A percentile compares a stretch with the other conserved stretches of the same genome.
Evolutionary conservation across 2,113 vertebrate genomes (phyloP).

Genomic region (Oenanthe melanoleuca): DNA sequence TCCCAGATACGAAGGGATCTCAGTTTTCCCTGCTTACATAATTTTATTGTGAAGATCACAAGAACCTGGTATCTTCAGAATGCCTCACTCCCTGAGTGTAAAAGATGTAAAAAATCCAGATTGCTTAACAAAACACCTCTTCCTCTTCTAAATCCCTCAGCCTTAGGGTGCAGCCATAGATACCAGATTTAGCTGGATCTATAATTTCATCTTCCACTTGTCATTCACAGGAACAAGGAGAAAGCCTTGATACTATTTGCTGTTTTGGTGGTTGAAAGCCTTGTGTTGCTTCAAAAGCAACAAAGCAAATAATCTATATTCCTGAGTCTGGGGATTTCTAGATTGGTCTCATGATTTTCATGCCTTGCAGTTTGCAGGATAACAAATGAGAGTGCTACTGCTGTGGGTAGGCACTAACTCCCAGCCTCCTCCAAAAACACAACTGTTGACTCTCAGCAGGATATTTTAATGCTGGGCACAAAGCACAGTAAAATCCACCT

Average conservation of each 20-base stretch:
- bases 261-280: background rate
- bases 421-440: background rate
- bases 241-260: background rate
- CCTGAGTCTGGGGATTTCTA: background rate
- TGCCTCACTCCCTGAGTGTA: background rate
- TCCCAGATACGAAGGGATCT: background rate
- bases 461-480: background rate
- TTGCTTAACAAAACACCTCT: background rate
- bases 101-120: background rate
- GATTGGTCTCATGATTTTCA: background rate
- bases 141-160: background rate
- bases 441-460: background rate
- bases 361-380: background rate
- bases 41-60: background rate
- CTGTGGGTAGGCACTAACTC: background rate
- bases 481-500: background rate
- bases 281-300: background rate
- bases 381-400: background rate
- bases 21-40: background rate
- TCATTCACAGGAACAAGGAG: background rate
- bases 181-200: background rate
- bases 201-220: background rate
- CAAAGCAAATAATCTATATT: background rate
- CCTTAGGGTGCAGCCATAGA: background rate
- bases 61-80: background rate